Evolutionary conservation across 2,797 vertebrate species (phyloP).

Genomic region (Chrysocyon brachyurus): DNA sequence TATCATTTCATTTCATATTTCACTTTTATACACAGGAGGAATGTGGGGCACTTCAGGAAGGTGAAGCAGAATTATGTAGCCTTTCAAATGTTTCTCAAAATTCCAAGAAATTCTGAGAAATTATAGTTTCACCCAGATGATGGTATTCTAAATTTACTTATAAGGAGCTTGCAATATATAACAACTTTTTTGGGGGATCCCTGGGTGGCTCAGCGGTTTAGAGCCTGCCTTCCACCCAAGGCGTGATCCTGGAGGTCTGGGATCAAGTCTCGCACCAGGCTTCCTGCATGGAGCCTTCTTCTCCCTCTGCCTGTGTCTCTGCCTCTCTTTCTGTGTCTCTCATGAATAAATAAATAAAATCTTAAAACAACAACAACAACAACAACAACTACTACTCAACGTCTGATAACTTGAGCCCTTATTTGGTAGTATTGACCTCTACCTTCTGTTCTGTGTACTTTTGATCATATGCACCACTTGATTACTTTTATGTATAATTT

Average conservation of each 20-base stretch:
- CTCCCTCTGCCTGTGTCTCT: too few species aligned
- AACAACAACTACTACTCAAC: not conserved
- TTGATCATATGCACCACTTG: not conserved
- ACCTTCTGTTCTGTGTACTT: not conserved
- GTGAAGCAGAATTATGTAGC: not conserved
- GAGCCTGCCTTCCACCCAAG: too few species aligned
- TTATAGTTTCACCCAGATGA: not conserved
- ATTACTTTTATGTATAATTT: not conserved
- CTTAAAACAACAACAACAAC: too few species aligned
- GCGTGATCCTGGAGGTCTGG: too few species aligned
- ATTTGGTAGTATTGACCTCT: not conserved
- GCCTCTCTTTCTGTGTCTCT: too few species aligned
- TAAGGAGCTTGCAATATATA: not conserved
- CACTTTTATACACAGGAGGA: not conserved
- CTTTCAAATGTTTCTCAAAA: not conserved
- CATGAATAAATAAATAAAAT: too few species aligned
- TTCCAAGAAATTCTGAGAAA: not conserved
- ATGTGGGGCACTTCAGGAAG: not conserved
- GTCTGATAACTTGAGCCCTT: not conserved
- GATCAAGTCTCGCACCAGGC: too few species aligned
- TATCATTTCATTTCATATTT: not conserved
- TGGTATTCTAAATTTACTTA: not conserved
- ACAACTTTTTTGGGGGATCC: not conserved
- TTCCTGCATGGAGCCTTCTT: too few species aligned
- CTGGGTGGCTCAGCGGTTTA: too few species aligned